phyloP scores from a whole-genome alignment of 2,888 invertebrate species.

The Conus canariensis region DNA sequence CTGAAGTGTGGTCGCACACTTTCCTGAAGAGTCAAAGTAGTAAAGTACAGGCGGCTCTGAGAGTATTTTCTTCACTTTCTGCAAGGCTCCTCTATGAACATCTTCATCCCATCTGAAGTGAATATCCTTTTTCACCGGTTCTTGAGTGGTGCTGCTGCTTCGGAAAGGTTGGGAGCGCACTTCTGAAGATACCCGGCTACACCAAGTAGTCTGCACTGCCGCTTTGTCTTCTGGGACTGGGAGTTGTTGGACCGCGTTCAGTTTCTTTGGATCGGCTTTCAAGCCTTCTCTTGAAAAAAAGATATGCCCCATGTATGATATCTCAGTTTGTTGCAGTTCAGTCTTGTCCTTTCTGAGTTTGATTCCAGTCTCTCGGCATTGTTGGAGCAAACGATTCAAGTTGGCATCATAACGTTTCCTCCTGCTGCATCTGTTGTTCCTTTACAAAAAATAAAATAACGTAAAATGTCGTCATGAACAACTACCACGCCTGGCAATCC shows the following conservation, averaged over 20 bases:
- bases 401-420: not conserved
- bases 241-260: constrained; percentile 50
- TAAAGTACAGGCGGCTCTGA: not conserved
- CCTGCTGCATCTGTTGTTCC: not conserved
- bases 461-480: not conserved
- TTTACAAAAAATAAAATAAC: not conserved
- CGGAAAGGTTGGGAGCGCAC: constrained; percentile 48
- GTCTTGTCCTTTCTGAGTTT: constrained; percentile 19
- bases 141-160: constrained; percentile 45
- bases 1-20: too few species aligned
- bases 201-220: constrained; percentile 48
- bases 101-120: constrained; percentile 46
- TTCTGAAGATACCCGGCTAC: constrained; percentile 50
- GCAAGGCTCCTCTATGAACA: constrained; percentile 44
- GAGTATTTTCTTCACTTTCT: constrained; percentile 39
- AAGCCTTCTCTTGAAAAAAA: constrained; percentile 46
- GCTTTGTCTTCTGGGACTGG: constrained; percentile 45
- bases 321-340: constrained; percentile 37
- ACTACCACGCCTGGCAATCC: not conserved
- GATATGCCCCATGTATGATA: constrained; percentile 51
- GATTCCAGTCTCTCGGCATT: not conserved
- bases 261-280: constrained; percentile 47
- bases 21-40: not conserved
- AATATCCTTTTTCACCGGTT: constrained; percentile 42
- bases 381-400: not conserved